A percentile compares a stretch with the other conserved stretches of the same genome.
phyloP scores from a whole-genome alignment of 2,888 invertebrate species.

The Lysandra bellargus region DNA sequence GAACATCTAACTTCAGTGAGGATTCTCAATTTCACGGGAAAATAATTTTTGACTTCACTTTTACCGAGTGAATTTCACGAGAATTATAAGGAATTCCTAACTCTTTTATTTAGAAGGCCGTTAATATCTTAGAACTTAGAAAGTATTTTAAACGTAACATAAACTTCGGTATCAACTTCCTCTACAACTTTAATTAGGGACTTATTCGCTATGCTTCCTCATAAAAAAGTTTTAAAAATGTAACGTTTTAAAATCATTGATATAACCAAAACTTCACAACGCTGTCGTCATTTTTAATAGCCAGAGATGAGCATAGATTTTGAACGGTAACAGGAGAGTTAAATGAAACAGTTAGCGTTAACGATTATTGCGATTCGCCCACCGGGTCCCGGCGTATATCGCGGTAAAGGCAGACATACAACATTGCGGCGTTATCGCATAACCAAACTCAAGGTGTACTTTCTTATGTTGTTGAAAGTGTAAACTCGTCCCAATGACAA shows the following conservation, averaged over 20 bases:
- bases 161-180: background rate
- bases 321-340: slow-evolving; percentile 51
- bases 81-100: background rate
- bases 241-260: background rate
- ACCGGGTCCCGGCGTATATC: slow-evolving; percentile 63
- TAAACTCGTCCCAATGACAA: too few species aligned
- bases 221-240: background rate
- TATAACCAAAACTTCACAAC: slow-evolving; percentile 43
- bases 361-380: slow-evolving; percentile 62
- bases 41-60: slow-evolving; percentile 24
- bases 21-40: background rate
- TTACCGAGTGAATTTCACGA: background rate
- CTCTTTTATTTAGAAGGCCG: background rate
- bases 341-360: slow-evolving; percentile 63
- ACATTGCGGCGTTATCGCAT: background rate
- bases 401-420: slow-evolving; percentile 46
- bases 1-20: background rate
- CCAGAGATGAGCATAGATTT: slow-evolving; percentile 52
- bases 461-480: background rate
- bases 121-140: slow-evolving; percentile 7
- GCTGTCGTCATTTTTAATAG: background rate
- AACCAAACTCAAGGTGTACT: background rate
- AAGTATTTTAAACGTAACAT: background rate
- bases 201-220: background rate
- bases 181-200: background rate